Base-by-base conservation (phyloP, 92 coral and sea anemone genomes). In the Actinernus sp. region DNA sequence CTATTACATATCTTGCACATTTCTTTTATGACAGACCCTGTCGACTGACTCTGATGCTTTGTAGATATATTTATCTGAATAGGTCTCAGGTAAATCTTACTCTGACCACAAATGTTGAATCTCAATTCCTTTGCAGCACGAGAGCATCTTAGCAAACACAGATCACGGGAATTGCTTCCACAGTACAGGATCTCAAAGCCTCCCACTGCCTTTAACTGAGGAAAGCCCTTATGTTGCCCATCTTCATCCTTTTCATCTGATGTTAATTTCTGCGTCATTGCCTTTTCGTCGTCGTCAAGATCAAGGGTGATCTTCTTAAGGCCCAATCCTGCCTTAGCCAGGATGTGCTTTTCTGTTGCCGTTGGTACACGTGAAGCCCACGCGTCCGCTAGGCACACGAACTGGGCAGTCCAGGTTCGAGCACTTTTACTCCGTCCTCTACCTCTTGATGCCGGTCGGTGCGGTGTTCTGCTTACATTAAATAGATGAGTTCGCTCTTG, bases 181-280 rank as follows among this genome's bases (percentile, higher is more conserved):
- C 78, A 5, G 30, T 76, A 81, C 82, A 84, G 57, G 55, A 84
- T 43, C 50, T 78, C 88, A 26, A 83, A 83, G 1, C 81, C 91
- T 17, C 91, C 82, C 54, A 69, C 43, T 19, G 49, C 23, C 5
- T 71, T 67, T 49, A 89, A 84, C 6, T 68, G 53, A 10, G 91
- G 83, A 73, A 89, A 77, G 22, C 88, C 73, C 31, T 22, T 24
- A 2, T 79, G 28, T 38, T 39, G 48, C 46, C 71, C 41, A 34
- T 34, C 41, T 26, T 54, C 54, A 17, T 68, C 84, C 30, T 46
- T 48, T 11, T 38, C 69, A 53, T 78, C 91, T 14, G 87, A 86
- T 3, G 49, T 58, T 2, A 82, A 39, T 54, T 81, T 81, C 2
- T 63, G 54, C 20, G 39, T 70, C 38, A 76, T 86, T 0, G 58